Percentiles rank a stretch among this genome's conserved stretches.
Conservation (phyloP, 2,797 vertebrate species). For the Dryobates pubescens region DNA sequence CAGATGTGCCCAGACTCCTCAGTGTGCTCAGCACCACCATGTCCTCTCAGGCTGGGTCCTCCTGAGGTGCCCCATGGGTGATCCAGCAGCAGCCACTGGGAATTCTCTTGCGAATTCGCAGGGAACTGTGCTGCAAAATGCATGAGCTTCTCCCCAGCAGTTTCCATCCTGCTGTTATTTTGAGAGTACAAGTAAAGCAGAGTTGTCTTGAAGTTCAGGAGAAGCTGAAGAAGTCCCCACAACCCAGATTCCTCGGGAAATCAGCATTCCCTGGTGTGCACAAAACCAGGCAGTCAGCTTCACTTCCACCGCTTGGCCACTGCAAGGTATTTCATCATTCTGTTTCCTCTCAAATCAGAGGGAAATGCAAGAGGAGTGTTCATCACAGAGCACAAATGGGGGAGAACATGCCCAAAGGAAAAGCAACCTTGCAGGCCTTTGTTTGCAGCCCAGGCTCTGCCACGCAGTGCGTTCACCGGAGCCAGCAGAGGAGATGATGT, state of each 20-base stretch:
- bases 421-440: neutral
- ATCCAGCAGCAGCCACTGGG: neutral
- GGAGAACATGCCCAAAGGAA: neutral
- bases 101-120: neutral
- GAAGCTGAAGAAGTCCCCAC: neutral
- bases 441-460: neutral
- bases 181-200: neutral
- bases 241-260: rapidly evolving
- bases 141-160: rapidly evolving
- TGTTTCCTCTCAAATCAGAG: neutral
- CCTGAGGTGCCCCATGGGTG: rapidly evolving
- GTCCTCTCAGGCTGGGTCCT: neutral
- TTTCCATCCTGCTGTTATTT: rapidly evolving
- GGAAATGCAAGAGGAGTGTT: neutral
- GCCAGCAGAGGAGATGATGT: neutral
- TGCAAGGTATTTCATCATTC: neutral
- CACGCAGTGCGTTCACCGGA: neutral
- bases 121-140: rapidly evolving
- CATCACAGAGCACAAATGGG: neutral
- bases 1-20: rapidly evolving
- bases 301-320: neutral
- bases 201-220: neutral
- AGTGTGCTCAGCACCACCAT: rapidly evolving
- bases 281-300: neutral
- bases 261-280: rapidly evolving